Conservation (phyloP, 2,113 vertebrate species). For the Donacobius atricapilla region DNA sequence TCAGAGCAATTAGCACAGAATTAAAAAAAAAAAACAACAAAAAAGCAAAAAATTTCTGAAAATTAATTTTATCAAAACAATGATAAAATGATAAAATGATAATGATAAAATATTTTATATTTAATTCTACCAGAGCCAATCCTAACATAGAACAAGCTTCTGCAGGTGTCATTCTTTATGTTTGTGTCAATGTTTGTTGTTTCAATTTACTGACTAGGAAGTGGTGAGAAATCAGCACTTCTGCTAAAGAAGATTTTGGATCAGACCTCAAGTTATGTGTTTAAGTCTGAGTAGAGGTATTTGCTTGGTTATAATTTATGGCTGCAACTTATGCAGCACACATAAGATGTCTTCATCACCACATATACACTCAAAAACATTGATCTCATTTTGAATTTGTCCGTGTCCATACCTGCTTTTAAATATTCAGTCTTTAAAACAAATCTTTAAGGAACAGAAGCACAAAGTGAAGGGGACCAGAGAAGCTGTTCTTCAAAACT, state of each 20-base stretch:
- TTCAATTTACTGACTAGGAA: neutral
- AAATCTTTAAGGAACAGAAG: neutral
- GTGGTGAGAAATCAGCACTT: neutral
- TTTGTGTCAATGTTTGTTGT: neutral
- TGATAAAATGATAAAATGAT: slow-evolving; percentile 16
- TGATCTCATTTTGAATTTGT: neutral
- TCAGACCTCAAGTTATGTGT: neutral
- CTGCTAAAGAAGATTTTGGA: neutral
- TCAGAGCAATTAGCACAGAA: slow-evolving; percentile 35
- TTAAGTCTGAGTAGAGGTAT: neutral
- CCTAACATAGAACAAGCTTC: neutral
- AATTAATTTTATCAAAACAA: slow-evolving; percentile 33
- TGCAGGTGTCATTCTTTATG: neutral
- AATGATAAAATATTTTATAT: slow-evolving; percentile 25
- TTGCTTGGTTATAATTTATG: neutral
- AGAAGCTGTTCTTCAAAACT: neutral
- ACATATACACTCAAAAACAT: neutral
- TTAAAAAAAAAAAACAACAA: neutral
- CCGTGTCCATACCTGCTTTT: fast-evolving
- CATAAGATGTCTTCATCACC: neutral
- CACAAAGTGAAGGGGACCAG: neutral
- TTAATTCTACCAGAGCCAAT: slow-evolving; percentile 4
- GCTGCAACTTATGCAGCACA: neutral
- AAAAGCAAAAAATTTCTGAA: no score
- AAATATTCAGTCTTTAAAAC: neutral